A percentile compares a stretch with the other conserved stretches of the same genome.
These are phyloP conservation scores for Epiblema foenella DNA, from an alignment of 2,888 invertebrate genomes.

Conservation along the genomic window DNA sequence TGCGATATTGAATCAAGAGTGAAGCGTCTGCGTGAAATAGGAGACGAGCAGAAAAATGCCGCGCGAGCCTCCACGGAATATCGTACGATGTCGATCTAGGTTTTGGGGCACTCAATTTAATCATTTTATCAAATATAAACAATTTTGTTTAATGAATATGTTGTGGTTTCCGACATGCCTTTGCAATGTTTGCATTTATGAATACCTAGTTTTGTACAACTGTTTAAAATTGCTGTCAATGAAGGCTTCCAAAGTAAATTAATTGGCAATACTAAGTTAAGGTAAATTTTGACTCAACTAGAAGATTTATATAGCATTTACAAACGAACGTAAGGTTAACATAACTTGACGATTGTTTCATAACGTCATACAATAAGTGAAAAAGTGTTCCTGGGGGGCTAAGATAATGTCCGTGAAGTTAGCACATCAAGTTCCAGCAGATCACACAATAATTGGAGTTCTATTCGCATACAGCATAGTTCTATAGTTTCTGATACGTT, in stretches of 20 bases:
- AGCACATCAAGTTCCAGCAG: too few species aligned
- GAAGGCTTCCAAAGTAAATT: background rate
- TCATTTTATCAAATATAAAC: too few species aligned
- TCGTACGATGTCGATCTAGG: conserved; percentile 15
- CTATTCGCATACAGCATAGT: too few species aligned
- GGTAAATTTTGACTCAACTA: background rate
- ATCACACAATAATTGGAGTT: too few species aligned
- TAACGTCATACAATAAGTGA: too few species aligned
- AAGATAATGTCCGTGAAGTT: too few species aligned
- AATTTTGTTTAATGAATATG: background rate
- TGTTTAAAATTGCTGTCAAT: background rate
- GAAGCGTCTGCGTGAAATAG: background rate
- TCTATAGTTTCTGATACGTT: too few species aligned
- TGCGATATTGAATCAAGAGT: background rate
- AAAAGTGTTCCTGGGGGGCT: too few species aligned
- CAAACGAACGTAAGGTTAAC: too few species aligned
- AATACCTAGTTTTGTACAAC: background rate
- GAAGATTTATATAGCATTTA: too few species aligned
- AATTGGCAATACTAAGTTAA: conserved; percentile 7
- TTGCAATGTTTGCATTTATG: background rate
- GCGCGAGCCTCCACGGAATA: background rate
- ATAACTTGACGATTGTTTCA: too few species aligned
- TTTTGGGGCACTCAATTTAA: background rate
- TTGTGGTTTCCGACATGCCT: background rate
- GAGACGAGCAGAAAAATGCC: background rate